Evolutionary conservation across 2,113 vertebrate species (phyloP).

Genomic region (Tetrax tetrax): DNA sequence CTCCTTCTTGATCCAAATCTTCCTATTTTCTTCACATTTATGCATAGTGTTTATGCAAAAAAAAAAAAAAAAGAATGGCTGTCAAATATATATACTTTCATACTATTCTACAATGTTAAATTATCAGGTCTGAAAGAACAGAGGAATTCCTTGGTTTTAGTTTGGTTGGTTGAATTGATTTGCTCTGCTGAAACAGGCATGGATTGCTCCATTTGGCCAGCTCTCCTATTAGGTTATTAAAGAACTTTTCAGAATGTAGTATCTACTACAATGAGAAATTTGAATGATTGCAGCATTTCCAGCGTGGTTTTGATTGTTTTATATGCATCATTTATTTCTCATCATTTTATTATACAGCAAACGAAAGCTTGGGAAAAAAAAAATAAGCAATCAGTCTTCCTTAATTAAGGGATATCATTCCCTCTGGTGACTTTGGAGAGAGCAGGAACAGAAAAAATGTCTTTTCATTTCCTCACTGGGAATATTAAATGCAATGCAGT

Average conservation of each 20-base stretch:
- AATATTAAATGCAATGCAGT: conserved; percentile 43
- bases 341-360: conserved; percentile 23
- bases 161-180: neutral
- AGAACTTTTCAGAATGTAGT: neutral
- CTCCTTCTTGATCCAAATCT: neutral
- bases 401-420: conserved; percentile 56
- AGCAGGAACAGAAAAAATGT: conserved; percentile 36
- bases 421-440: conserved; percentile 43
- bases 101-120: neutral
- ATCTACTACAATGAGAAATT: neutral
- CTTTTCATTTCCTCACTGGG: conserved; percentile 57
- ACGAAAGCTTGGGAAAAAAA: neutral
- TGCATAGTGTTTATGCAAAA: neutral
- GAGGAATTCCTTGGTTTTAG: neutral
- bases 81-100: neutral
- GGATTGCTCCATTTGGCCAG: neutral
- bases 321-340: conserved; percentile 37
- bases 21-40: neutral
- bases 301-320: neutral
- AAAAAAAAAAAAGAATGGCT: neutral
- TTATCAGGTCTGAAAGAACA: neutral
- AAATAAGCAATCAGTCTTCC: conserved; percentile 30
- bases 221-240: neutral
- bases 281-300: neutral
- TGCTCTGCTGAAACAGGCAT: neutral